Evolutionary conservation across 2,888 invertebrate genomes (phyloP), one percentile per base, ranked within the genome.

Genomic region (Scaptomyza parva): DNA sequence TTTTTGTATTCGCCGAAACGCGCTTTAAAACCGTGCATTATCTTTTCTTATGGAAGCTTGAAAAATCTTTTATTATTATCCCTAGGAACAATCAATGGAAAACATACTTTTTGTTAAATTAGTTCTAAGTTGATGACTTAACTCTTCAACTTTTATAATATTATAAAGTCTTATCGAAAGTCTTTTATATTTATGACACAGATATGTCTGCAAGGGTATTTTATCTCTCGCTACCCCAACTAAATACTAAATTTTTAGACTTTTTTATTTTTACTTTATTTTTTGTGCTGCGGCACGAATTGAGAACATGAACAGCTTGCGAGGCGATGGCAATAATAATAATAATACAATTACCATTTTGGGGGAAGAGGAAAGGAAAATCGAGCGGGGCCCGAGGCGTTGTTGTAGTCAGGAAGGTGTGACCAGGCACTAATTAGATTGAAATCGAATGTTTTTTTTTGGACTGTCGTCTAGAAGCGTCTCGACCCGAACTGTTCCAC

Each of bases 381-480:
- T 58, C 54, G 53, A 51, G 53, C 39, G n/a, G 50, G 11, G 44
- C 62, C 51, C 45, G 57, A 26, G 57, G 74, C 74, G 41, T 45
- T 35, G 48, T 41, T 41, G 17, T 37, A 33, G 48, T 35, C 24
- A 50, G 12, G 39, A 76, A 75, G 77, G 75, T 75, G 75, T 75
- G 77, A 75, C 74, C 67, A 72, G 77, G 41, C 73, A 64, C 68
- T 75, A 77, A 75, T 75, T 77, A 72, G 77, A 74, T 66, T 74
- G 61, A 33, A 61, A 77, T 72, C 77, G 61, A 55, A 55, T 30
- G 20, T 39, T 37, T 37, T 37, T 50, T 39, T 37, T 37, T 37
- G 44, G 37, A 52, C 37, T 57, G 40, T 44, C 47, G 35, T 35
- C 62, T 58, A 52, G 53, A 47, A 43, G 39, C 20, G 40, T 30